Evolutionary conservation across 37 sponge, comb jelly and placozoan genomes (phyloP).

Genomic region (Chondrilla cf. caribensis): DNA sequence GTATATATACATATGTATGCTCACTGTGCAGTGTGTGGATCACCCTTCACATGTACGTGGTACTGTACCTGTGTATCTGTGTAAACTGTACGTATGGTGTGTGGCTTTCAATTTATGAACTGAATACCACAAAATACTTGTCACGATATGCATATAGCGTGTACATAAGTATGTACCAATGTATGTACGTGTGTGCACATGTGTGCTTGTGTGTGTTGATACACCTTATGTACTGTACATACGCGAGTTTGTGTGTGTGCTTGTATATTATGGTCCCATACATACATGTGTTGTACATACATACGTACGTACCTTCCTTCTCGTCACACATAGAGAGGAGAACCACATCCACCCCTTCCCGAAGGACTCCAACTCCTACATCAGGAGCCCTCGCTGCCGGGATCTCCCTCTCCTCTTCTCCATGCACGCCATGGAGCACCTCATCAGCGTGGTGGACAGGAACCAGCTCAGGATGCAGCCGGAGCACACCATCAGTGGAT

Average conservation of each 20-base stretch:
- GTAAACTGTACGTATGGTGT: background rate
- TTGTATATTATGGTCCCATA: no score
- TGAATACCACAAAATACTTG: no score
- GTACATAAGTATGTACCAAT: background rate
- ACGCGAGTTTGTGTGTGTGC: background rate
- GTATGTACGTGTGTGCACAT: background rate
- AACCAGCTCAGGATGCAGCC: constrained; percentile 27
- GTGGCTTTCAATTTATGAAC: no score
- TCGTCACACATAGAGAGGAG: background rate
- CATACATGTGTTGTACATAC: no score
- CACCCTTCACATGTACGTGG: no score
- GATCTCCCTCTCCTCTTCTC: constrained; percentile 41
- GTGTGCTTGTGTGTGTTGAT: background rate
- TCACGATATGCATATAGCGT: no score
- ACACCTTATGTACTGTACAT: background rate
- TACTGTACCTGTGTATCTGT: background rate
- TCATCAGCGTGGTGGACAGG: constrained; percentile 51
- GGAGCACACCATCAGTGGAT: constrained; percentile 28
- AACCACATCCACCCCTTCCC: background rate
- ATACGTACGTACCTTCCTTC: background rate
- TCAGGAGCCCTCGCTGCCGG: constrained; percentile 37
- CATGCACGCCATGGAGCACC: constrained; percentile 61
- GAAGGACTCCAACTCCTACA: background rate
- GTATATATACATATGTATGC: no score
- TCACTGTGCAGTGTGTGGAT: no score